Conservation (phyloP, 2,797 vertebrate species). For the Monodelphis domestica region DNA sequence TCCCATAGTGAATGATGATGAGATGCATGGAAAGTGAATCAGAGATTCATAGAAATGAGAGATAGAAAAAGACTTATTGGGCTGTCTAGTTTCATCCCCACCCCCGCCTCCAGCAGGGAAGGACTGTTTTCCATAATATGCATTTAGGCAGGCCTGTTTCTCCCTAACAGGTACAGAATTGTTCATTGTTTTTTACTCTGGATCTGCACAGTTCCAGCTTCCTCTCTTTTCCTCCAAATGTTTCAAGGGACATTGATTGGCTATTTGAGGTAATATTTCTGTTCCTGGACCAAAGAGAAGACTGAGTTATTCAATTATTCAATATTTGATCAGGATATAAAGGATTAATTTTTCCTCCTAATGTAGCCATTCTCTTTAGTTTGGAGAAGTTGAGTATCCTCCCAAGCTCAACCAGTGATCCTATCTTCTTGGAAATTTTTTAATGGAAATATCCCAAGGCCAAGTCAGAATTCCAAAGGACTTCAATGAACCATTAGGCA, state of each 20-base stretch:
- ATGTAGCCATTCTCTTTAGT: neutral
- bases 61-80: neutral
- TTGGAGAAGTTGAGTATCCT: neutral
- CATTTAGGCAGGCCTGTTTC: neutral
- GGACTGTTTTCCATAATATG: neutral
- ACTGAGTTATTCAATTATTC: conserved; percentile 3
- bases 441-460: neutral
- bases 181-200: neutral
- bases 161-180: neutral
- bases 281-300: neutral
- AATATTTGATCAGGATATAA: neutral
- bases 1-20: conserved; percentile 57
- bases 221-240: neutral
- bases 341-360: neutral
- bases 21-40: conserved; percentile 38
- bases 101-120: neutral
- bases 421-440: neutral
- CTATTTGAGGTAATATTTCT: conserved; percentile 19
- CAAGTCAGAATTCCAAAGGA: neutral
- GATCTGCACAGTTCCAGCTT: neutral
- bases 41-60: conserved; percentile 22
- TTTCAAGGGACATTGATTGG: neutral
- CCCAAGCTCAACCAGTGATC: neutral
- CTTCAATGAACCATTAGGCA: neutral
- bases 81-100: neutral